A percentile compares a stretch with the other conserved stretches of the same genome.
Conservation (phyloP, 2,888 invertebrate genomes). For the Pseudanteris insignis region DNA sequence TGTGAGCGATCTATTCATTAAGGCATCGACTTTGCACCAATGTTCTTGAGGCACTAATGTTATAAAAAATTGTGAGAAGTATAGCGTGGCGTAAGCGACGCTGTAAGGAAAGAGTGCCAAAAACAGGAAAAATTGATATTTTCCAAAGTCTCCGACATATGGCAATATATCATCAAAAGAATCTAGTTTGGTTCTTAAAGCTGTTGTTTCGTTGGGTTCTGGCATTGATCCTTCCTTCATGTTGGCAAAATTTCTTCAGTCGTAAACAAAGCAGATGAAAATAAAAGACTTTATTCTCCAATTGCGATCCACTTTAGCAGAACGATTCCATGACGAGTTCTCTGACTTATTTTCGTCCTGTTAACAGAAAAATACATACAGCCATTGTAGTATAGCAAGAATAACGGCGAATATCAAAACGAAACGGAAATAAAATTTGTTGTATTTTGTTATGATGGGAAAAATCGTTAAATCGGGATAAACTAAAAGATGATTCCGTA, state of each 20-base stretch:
- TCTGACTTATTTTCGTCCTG: neutral
- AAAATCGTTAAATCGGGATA: too few relatives aligned
- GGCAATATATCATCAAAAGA: constrained; percentile 68
- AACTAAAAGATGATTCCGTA: too few relatives aligned
- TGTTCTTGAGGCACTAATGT: constrained; percentile 67
- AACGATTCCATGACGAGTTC: constrained; percentile 1
- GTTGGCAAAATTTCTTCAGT: neutral
- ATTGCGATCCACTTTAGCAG: constrained; percentile 1
- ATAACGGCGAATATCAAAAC: too few relatives aligned
- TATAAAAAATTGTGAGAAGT: constrained; percentile 69
- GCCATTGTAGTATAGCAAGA: too few relatives aligned
- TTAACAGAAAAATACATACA: neutral
- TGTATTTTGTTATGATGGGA: too few relatives aligned
- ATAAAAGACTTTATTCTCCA: neutral
- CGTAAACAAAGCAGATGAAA: constrained; percentile 1
- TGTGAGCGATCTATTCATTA: constrained; percentile 56
- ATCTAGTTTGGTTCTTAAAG: constrained; percentile 53
- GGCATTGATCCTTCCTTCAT: constrained; percentile 48
- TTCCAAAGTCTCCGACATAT: constrained; percentile 68
- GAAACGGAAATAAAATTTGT: too few relatives aligned
- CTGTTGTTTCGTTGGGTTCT: constrained; percentile 53
- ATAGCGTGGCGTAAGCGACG: constrained; percentile 67
- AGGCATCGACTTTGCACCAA: constrained; percentile 66
- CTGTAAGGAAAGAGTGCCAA: constrained; percentile 67
- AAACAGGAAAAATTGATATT: constrained; percentile 67